Percentiles rank a stretch among this genome's conserved stretches.
Conservation (phyloP, 1,140 invertebrate genomes). For the Pantala flavescens region DNA sequence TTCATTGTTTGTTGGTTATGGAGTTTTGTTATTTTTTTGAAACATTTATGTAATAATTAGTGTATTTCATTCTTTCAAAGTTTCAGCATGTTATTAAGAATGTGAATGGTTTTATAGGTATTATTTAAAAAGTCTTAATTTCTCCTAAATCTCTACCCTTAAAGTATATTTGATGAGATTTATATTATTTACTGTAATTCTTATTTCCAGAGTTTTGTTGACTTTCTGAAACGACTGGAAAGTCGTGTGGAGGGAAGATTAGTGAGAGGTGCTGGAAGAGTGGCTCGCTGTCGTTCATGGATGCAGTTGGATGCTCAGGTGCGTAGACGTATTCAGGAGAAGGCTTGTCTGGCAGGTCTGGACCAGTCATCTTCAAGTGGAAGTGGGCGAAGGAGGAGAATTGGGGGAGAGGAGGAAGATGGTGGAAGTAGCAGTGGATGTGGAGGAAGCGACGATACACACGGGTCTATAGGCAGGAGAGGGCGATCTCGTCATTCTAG, state of each 20-base stretch:
- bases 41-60: too few relatives aligned
- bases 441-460: background rate
- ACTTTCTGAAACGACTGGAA: conserved; percentile 36
- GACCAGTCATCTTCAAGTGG: conserved; percentile 34
- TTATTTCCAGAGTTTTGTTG: conserved; percentile 32
- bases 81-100: too few relatives aligned
- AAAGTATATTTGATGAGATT: too few relatives aligned
- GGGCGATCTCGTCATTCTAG: background rate
- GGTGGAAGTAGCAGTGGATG: background rate
- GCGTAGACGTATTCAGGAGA: conserved; percentile 45
- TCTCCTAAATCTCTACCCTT: too few relatives aligned
- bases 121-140: too few relatives aligned
- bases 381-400: conserved; percentile 34
- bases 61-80: too few relatives aligned
- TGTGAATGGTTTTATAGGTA: too few relatives aligned
- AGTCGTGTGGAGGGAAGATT: conserved; percentile 49
- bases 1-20: too few relatives aligned
- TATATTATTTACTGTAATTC: too few relatives aligned
- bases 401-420: conserved; percentile 24
- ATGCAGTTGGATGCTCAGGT: conserved; percentile 49
- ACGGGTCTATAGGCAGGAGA: background rate
- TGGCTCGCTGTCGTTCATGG: conserved; percentile 51
- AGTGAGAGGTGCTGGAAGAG: conserved; percentile 47
- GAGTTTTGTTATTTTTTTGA: too few relatives aligned
- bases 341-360: conserved; percentile 43